Conservation (phyloP, 2,888 invertebrate species). For the Megalurothrips usitatus region DNA sequence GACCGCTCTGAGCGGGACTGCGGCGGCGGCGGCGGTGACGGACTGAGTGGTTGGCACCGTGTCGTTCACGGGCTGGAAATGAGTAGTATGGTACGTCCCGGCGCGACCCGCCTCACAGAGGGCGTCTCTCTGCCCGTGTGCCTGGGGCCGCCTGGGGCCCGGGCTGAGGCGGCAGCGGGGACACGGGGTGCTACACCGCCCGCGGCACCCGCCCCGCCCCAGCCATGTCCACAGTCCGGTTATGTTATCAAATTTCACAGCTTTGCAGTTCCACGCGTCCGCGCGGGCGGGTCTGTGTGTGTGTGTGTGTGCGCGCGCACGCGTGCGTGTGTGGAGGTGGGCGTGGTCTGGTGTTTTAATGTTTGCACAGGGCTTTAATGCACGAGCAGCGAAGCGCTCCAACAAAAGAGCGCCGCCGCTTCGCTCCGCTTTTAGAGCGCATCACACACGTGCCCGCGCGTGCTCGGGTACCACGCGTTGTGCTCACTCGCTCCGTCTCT, state of each 20-base stretch:
- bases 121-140: no score
- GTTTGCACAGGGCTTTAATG: background rate
- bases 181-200: background rate
- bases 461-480: background rate
- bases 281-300: no score
- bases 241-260: conserved; percentile 8
- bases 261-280: background rate
- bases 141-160: no score
- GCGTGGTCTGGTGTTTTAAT: background rate
- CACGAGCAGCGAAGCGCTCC: background rate
- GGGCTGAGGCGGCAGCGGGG: background rate
- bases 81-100: background rate
- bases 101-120: no score
- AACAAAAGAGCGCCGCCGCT: background rate
- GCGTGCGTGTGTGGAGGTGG: no score
- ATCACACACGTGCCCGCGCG: background rate
- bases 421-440: no score
- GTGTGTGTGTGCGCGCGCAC: no score
- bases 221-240: background rate
- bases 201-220: background rate
- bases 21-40: no score
- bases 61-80: no score
- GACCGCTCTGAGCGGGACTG: no score
- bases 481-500: no score
- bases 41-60: no score